Base-by-base conservation (phyloP, 2,888 invertebrate species). In the Mythimna lalbum region DNA sequence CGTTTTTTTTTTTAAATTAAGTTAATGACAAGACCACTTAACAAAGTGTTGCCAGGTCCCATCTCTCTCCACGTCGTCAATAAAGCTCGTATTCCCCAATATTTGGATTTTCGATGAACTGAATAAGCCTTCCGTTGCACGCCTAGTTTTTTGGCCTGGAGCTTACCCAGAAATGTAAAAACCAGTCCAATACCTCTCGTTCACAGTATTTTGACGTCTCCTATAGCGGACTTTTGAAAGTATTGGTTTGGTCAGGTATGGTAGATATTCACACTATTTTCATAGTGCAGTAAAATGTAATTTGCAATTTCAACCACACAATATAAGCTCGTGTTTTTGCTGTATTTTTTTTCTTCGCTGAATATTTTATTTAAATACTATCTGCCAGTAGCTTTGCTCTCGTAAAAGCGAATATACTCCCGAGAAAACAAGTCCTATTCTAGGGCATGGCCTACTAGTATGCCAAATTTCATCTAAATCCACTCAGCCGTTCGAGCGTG, bases 41-140 rank as follows among this genome's bases (percentile, higher is more conserved):
- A 67, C 56, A 63, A 57, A 67, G 63, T 65, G 50, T 52, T 77
- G 81, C 56, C 39, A 62, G 70, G 60, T 80, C 80, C 27, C 52
- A 57, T 63, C 19, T 14, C 31, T 74, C 62, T 73, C 10, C 43
- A 50, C 57, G 73, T 33, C 47, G 39, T 62, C 67, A 64, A 78
- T 68, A 64, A 53, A 21, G n/a, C 50, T 56, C 72, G 82, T 59
- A 67, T 64, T 56, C 31, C 78, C 47, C 49, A 64, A 68, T 64
- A 79, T 79, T 79, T 71, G 72, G 71, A 64, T 68, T 78, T 78
- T 81, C 78, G 66, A 55, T 49, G 55, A 33, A 27, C 61, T 60
- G 62, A 78, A 81, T 67, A 71, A 72, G 73, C 78, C 65, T 53
- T 81, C 64, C 78, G 63, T 47, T 67, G 61, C 72, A 64, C 23